phyloP scores from a whole-genome alignment of 92 coral and sea anemone species.

The Actinernus sp. region DNA sequence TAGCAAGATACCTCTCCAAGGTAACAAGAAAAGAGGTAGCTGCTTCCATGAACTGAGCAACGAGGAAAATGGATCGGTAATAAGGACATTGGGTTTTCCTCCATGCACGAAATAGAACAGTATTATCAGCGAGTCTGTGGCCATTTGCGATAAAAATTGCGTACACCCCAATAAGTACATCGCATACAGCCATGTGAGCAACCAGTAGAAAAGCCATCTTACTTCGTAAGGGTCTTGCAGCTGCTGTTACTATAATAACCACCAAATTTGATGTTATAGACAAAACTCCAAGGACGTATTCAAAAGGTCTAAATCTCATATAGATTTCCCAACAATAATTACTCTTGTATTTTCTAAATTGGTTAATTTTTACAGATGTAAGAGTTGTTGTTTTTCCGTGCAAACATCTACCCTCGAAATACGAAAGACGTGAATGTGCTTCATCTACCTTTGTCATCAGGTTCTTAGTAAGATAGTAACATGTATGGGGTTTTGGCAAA shows the following conservation, averaged over 20 bases:
- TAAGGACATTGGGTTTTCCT: slow-evolving; percentile 10
- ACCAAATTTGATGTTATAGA: slow-evolving; percentile 35
- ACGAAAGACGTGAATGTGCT: slow-evolving; percentile 13
- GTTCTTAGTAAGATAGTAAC: slow-evolving; percentile 28
- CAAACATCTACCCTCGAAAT: slow-evolving; percentile 35
- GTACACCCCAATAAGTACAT: slow-evolving; percentile 52
- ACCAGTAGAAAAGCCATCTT: slow-evolving; percentile 43
- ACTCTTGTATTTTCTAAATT: slow-evolving; percentile 5
- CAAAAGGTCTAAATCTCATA: slow-evolving; percentile 23
- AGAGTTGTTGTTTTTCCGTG: slow-evolving; percentile 2
- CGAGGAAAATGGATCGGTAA: slow-evolving; percentile 15
- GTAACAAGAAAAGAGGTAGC: slow-evolving; percentile 32
- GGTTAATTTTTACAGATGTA: background rate
- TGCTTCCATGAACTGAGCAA: slow-evolving; percentile 24
- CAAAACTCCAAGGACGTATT: slow-evolving; percentile 29
- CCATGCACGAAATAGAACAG: slow-evolving; percentile 19
- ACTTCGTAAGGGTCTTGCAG: slow-evolving; percentile 17
- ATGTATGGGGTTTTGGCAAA: slow-evolving; percentile 1
- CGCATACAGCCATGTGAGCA: slow-evolving; percentile 60
- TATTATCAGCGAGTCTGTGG: slow-evolving; percentile 4
- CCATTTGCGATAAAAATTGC: slow-evolving; percentile 51
- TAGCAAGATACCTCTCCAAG: slow-evolving; percentile 38
- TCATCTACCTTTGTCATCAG: slow-evolving; percentile 28
- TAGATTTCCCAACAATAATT: slow-evolving; percentile 39
- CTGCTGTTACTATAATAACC: slow-evolving; percentile 23